Evolutionary conservation across 1,140 invertebrate genomes (phyloP), one percentile per base, ranked within the genome.

Genomic region (Aphelinus atriplicis): DNA sequence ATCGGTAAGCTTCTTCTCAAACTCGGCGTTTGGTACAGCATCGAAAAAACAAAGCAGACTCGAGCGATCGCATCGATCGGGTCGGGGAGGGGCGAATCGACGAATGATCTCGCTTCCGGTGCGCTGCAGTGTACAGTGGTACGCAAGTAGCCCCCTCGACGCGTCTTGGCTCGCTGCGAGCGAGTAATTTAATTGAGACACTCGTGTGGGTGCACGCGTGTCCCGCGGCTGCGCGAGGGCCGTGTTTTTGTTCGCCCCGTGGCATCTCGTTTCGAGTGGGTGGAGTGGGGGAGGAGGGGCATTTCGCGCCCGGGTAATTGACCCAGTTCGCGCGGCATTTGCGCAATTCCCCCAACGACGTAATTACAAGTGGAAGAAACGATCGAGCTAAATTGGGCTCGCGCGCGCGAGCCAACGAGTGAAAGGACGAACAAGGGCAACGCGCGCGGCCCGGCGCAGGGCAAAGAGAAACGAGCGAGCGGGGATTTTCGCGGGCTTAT

Each of bases 281-380:
- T 26, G 47, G 51, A 26, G 48, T 10, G 10, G 51, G 55, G 26
- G 26, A 26, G 26, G 26, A 26, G 26, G 26, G 26, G 26, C 26
- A 64, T 61, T 75, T 76, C 60, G 70, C 71, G 55, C 65, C 64
- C 60, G 56, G 68, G 71, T 78, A 80, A 80, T 79, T 78, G 79
- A 80, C 79, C 79, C 78, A 80, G 72, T 80, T 80, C 76, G 42
- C 65, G 65, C 70, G 57, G 70, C 60, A n/a, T 78, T 61, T 74
- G 63, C 75, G 71, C 78, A 76, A 80, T 80, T 80, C 71, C 70
- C 26, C 69, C 51, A 74, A 72, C 61, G 63, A 73, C 77, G 73
- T 74, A 78, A 78, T 78, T 78, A 70, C 56, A 64, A 58, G 9
- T 55, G 55, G 71, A 72, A 72, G 55, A 48, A 71, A 51, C 55